Evolutionary conservation across 2,797 vertebrate genomes (phyloP).

Genomic region (Artibeus lituratus): DNA sequence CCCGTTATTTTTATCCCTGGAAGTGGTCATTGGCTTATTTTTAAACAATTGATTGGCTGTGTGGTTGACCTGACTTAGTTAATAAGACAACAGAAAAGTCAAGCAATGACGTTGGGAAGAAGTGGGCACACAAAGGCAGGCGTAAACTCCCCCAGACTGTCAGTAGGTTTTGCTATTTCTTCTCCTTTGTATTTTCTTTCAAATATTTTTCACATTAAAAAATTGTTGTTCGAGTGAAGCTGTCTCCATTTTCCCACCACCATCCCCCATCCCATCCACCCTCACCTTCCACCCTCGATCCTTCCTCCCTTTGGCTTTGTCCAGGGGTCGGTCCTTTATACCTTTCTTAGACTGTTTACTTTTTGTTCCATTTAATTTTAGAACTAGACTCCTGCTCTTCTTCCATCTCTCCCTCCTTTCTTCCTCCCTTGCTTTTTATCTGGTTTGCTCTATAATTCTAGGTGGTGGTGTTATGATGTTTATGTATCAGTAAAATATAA

Average conservation of each 20-base stretch:
- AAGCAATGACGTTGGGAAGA: background rate
- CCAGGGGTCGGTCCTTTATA: no score
- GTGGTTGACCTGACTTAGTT: slow-evolving; percentile 13
- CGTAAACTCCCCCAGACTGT: background rate
- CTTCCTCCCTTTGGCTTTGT: no score
- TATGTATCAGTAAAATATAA: background rate
- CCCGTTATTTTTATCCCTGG: background rate
- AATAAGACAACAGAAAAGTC: slow-evolving; percentile 2
- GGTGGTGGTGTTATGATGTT: background rate
- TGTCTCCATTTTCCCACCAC: no score
- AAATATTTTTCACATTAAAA: no score
- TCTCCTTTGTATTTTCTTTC: background rate
- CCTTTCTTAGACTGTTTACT: background rate
- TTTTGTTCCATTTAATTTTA: slow-evolving; percentile 41
- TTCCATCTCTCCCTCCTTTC: background rate
- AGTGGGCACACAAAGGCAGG: background rate
- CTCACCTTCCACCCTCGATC: no score
- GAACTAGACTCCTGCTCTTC: background rate
- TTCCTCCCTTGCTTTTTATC: background rate
- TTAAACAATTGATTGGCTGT: slow-evolving; percentile 11
- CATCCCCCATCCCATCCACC: no score
- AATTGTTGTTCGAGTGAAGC: no score
- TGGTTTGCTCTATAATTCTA: background rate
- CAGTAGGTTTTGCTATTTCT: background rate
- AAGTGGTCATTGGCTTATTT: background rate